A percentile compares a stretch with the other conserved stretches of the same genome.
Conservation (phyloP, 1,140 invertebrate species). For the Caenorhabditis brenneri region DNA sequence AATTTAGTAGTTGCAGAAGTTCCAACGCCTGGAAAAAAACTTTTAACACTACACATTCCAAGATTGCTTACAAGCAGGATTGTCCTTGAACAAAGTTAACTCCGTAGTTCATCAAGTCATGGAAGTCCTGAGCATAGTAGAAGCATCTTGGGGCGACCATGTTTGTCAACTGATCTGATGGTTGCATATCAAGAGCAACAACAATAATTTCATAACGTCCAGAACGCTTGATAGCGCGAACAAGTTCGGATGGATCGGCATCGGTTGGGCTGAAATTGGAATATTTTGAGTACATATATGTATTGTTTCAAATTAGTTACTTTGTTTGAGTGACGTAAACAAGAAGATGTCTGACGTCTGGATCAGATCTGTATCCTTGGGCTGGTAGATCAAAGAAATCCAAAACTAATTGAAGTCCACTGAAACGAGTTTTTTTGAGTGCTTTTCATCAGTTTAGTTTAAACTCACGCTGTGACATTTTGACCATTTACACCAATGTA, state of each 20-base stretch:
- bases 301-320: background rate
- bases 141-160: slow-evolving; percentile 20
- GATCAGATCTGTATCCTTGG: slow-evolving; percentile 21
- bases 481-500: slow-evolving; percentile 40
- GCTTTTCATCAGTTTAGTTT: background rate
- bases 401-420: slow-evolving; percentile 37
- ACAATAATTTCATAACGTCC: slow-evolving; percentile 34
- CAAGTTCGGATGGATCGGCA: slow-evolving; percentile 17
- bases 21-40: background rate
- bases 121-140: slow-evolving; percentile 8
- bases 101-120: slow-evolving; percentile 39
- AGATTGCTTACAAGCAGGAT: slow-evolving; percentile 41
- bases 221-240: slow-evolving; percentile 9
- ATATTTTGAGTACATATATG: background rate
- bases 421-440: background rate
- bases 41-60: background rate
- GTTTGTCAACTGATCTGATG: slow-evolving; percentile 16
- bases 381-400: slow-evolving; percentile 11
- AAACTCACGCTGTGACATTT: slow-evolving; percentile 32
- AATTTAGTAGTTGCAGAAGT: slow-evolving; percentile 11
- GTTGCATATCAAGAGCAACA: slow-evolving; percentile 16
- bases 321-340: slow-evolving; percentile 53
- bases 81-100: slow-evolving; percentile 43
- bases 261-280: slow-evolving; percentile 40
- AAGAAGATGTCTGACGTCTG: slow-evolving; percentile 41